These are phyloP conservation scores for Polymixis lichenea DNA, from an alignment of 2,888 invertebrate genomes.

Conservation along the genomic window DNA sequence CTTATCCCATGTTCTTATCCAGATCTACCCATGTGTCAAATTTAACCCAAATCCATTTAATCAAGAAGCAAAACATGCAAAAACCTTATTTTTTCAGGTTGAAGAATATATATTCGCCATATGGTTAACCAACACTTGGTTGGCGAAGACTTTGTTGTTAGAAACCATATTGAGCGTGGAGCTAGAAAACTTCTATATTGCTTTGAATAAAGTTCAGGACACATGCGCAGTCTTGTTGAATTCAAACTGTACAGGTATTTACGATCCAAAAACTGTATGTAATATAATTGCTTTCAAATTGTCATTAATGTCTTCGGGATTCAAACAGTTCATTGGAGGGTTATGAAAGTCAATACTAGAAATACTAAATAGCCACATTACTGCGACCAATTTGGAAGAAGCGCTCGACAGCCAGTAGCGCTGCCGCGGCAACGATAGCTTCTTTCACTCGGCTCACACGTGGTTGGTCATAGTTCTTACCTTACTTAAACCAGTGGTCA, in stretches of 20 bases:
- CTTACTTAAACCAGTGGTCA: too few relatives aligned
- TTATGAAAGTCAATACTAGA: neutral
- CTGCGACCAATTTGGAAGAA: neutral
- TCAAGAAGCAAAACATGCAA: neutral
- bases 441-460: too few relatives aligned
- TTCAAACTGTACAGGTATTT: conserved; percentile 29
- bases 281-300: too few relatives aligned
- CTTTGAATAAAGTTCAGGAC: conserved; percentile 4
- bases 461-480: neutral
- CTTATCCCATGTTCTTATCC: too few relatives aligned
- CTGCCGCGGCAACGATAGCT: too few relatives aligned
- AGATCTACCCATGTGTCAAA: too few relatives aligned
- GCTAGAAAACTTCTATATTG: conserved; percentile 18
- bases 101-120: neutral
- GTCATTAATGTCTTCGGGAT: neutral
- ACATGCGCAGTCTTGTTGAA: conserved; percentile 12
- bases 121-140: neutral
- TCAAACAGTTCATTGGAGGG: neutral
- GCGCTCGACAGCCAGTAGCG: too few relatives aligned
- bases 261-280: neutral
- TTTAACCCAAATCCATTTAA: too few relatives aligned
- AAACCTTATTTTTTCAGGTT: neutral
- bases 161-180: conserved; percentile 11
- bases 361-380: neutral
- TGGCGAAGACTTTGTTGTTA: conserved; percentile 3